Percentiles rank a stretch among this genome's conserved stretches.
Evolutionary conservation across 2,888 invertebrate genomes (phyloP).

Genomic region (Thysanoteuthis rhombus): DNA sequence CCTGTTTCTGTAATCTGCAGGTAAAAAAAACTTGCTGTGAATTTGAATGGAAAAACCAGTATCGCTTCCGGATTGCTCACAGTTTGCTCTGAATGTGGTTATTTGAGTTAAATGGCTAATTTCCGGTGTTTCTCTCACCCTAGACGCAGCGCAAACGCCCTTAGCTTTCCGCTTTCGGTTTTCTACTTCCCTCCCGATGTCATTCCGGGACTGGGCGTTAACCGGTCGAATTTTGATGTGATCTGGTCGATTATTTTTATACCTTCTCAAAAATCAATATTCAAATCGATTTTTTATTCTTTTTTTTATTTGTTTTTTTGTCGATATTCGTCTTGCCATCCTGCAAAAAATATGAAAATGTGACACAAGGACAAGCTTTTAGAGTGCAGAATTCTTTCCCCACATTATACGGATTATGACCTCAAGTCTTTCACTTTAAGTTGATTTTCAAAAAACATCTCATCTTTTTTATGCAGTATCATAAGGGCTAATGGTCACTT

Average conservation of each 20-base stretch:
- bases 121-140: not conserved
- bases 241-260: not conserved
- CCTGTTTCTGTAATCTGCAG: not conserved
- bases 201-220: not conserved
- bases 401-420: no score
- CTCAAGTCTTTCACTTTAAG: no score
- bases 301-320: no score
- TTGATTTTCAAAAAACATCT: no score
- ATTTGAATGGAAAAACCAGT: not conserved
- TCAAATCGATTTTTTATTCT: no score
- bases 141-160: not conserved
- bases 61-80: not conserved
- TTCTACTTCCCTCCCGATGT: not conserved
- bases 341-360: no score
- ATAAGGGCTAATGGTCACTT: no score
- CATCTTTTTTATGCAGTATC: no score
- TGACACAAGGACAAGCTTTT: no score
- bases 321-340: no score
- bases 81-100: not conserved
- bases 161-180: not conserved
- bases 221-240: not conserved
- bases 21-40: not conserved
- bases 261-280: no score
- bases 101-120: not conserved
- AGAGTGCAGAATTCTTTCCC: no score